A percentile compares a stretch with the other conserved stretches of the same genome.
These are phyloP conservation scores for Sarcophaga bullata DNA, from an alignment of 1,140 invertebrate species.

Conservation along the genomic window DNA sequence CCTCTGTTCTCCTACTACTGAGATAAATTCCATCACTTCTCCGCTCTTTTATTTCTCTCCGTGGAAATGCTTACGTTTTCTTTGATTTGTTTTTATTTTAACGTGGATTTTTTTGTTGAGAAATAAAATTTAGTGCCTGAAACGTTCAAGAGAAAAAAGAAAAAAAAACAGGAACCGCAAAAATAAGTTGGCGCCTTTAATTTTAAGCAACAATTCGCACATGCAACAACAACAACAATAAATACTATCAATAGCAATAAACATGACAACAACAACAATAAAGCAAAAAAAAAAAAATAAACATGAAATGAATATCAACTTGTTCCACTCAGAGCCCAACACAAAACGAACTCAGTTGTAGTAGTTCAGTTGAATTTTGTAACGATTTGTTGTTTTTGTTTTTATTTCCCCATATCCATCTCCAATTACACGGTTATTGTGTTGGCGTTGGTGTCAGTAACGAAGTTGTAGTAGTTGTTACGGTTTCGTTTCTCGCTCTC, in stretches of 20 bases:
- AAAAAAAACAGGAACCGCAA: slow-evolving; percentile 10
- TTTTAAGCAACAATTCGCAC: slow-evolving; percentile 33
- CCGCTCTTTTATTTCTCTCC: neutral
- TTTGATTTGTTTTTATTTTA: too few relatives aligned
- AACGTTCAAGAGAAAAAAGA: neutral
- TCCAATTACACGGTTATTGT: too few relatives aligned
- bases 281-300: slow-evolving; percentile 21
- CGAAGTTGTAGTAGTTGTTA: too few relatives aligned
- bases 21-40: too few relatives aligned
- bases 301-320: slow-evolving; percentile 37
- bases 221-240: slow-evolving; percentile 2
- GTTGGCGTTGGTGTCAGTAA: too few relatives aligned
- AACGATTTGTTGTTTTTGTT: too few relatives aligned
- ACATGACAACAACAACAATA: neutral
- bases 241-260: neutral
- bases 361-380: too few relatives aligned
- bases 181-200: slow-evolving; percentile 30
- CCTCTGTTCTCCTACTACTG: too few relatives aligned
- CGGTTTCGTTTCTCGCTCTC: too few relatives aligned
- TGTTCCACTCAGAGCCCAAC: neutral
- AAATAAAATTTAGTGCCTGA: slow-evolving; percentile 34
- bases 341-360: too few relatives aligned
- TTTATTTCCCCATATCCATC: slow-evolving; percentile 5
- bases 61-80: neutral
- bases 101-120: neutral